Conservation (phyloP, 2,888 invertebrate genomes). For the Rhodophaea formosa region DNA sequence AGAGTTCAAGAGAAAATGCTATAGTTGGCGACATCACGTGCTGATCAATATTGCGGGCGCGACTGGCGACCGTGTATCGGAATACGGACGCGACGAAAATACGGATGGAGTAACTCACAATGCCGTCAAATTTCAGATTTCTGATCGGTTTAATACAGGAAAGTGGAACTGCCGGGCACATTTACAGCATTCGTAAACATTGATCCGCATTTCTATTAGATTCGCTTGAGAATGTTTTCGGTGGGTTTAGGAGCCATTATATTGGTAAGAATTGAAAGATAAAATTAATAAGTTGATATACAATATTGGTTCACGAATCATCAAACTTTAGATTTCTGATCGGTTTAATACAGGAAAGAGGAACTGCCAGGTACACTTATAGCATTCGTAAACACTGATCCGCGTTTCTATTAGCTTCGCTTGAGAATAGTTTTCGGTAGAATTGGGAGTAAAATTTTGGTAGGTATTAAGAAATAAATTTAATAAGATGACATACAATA, state of each 20-base stretch:
- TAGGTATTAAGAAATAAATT: no score
- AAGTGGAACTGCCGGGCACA: background rate
- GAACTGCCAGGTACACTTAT: no score
- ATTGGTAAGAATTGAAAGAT: background rate
- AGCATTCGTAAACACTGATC: no score
- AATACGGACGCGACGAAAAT: conserved; percentile 52
- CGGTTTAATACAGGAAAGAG: no score
- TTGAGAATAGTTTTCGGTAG: no score
- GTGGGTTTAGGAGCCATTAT: background rate
- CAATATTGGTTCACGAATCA: no score
- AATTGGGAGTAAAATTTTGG: no score
- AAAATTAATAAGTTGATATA: no score
- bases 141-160: background rate
- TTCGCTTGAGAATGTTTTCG: background rate
- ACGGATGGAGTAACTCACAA: conserved; percentile 41
- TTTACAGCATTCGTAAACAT: background rate
- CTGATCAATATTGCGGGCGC: conserved; percentile 66
- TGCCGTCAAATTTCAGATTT: conserved; percentile 4
- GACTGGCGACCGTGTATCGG: conserved; percentile 40
- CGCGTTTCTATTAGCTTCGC: no score
- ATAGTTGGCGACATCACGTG: conserved; percentile 57
- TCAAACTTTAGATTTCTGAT: no score
- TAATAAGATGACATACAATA: no score
- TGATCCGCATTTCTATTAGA: background rate
- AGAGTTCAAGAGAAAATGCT: conserved; percentile 60